A percentile compares a stretch with the other conserved stretches of the same genome.
These are phyloP conservation scores for Drosophila lacicola DNA, from an alignment of 2,888 invertebrate genomes.

Conservation along the genomic window DNA sequence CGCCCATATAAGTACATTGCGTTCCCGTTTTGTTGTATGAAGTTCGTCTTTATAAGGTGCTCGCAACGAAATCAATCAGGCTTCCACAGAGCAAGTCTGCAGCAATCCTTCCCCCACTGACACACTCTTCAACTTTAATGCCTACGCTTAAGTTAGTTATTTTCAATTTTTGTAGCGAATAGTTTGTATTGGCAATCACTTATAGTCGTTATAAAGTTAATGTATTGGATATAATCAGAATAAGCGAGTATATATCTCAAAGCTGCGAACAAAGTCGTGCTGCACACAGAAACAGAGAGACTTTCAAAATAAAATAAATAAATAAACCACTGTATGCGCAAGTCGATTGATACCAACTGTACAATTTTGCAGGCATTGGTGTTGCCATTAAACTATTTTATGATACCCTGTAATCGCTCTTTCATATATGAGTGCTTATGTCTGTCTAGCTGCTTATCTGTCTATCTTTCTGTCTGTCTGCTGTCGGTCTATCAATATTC, in stretches of 20 bases:
- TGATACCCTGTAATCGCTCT: too few relatives aligned
- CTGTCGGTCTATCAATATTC: too few relatives aligned
- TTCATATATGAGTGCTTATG: too few relatives aligned
- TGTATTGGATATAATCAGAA: slow-evolving; percentile 50
- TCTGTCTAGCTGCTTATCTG: too few relatives aligned
- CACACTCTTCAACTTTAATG: slow-evolving; percentile 28
- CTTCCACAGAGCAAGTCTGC: slow-evolving; percentile 51
- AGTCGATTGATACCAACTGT: too few relatives aligned
- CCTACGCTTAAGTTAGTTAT: slow-evolving; percentile 68
- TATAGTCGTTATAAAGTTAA: slow-evolving; percentile 71
- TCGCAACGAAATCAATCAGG: slow-evolving; percentile 56
- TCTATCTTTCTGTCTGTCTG: too few relatives aligned
- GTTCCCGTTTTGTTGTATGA: slow-evolving; percentile 35
- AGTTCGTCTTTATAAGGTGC: slow-evolving; percentile 52
- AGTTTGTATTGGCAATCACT: slow-evolving; percentile 58
- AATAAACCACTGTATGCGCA: too few relatives aligned
- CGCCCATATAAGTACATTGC: slow-evolving; percentile 63
- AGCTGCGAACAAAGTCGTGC: slow-evolving; percentile 72
- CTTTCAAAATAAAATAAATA: too few relatives aligned
- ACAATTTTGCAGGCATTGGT: too few relatives aligned
- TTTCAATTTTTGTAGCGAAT: slow-evolving; percentile 71
- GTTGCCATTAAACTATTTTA: too few relatives aligned
- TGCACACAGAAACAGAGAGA: slow-evolving; percentile 25
- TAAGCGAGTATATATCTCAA: slow-evolving; percentile 30
- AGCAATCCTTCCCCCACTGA: slow-evolving; percentile 10